Evolutionary conservation across 2,888 invertebrate species (phyloP).

Genomic region (Elysia crispata): DNA sequence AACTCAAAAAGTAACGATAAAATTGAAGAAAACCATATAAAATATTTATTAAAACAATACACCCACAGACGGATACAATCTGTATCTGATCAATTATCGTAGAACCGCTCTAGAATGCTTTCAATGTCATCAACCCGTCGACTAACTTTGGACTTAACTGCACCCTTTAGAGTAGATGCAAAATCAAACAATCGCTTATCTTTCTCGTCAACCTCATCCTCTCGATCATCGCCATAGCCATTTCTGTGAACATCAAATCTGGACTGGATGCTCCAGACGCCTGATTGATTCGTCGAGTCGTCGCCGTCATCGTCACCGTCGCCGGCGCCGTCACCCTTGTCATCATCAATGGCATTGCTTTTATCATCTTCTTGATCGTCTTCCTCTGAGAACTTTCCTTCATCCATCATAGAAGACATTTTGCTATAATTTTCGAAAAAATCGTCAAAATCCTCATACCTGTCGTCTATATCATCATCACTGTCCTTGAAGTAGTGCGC

Average conservation of each 20-base stretch:
- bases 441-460: slow-evolving; percentile 29
- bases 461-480: slow-evolving; percentile 5
- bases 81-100: not conserved
- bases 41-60: too few species aligned
- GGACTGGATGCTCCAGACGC: not conserved
- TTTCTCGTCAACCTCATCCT: not conserved
- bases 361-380: not conserved
- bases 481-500: not conserved
- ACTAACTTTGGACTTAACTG: not conserved
- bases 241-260: not conserved
- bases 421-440: slow-evolving; percentile 29
- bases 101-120: not conserved
- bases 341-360: not conserved
- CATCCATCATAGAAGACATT: not conserved
- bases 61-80: too few species aligned
- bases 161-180: not conserved
- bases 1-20: too few species aligned
- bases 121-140: not conserved
- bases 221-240: not conserved
- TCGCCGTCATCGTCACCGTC: not conserved
- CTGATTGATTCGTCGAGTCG: not conserved
- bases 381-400: not conserved
- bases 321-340: not conserved
- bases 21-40: too few species aligned
- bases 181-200: slow-evolving; percentile 14